Evolutionary conservation across 2,888 invertebrate species (phyloP).

Genomic region (Tuta absoluta): DNA sequence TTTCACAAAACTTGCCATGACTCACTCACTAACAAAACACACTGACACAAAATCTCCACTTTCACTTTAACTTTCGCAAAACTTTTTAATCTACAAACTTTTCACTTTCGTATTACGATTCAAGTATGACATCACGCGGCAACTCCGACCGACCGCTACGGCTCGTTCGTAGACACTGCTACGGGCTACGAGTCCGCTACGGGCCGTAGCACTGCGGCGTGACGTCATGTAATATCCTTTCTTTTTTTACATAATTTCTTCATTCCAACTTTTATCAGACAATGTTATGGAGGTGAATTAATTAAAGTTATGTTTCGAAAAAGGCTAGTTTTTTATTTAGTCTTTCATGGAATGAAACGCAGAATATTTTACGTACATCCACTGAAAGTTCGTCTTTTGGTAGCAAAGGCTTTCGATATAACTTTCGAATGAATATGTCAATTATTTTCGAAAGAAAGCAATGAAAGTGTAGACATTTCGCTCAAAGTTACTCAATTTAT

Average conservation of each 20-base stretch:
- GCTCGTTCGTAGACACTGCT: conserved; percentile 71
- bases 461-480: too few species aligned
- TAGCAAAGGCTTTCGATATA: too few species aligned
- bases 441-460: too few species aligned
- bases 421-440: too few species aligned
- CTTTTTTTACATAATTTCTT: neutral
- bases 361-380: too few species aligned
- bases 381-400: too few species aligned
- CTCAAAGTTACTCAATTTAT: too few species aligned
- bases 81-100: conserved; percentile 18
- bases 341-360: too few species aligned
- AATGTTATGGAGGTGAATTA: too few species aligned
- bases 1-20: neutral
- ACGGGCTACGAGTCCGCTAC: conserved; percentile 56
- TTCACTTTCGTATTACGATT: conserved; percentile 12
- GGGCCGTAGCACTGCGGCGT: conserved; percentile 46
- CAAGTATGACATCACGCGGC: neutral
- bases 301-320: too few species aligned
- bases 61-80: conserved; percentile 8
- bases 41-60: neutral
- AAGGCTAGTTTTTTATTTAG: too few species aligned
- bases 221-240: conserved; percentile 49
- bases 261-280: too few species aligned
- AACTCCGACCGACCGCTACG: conserved; percentile 53
- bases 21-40: neutral